Evolutionary conservation across 1,140 invertebrate species (phyloP), one percentile per base, ranked within the genome.

Genomic region (Pseudomyrmex dendroicus): DNA sequence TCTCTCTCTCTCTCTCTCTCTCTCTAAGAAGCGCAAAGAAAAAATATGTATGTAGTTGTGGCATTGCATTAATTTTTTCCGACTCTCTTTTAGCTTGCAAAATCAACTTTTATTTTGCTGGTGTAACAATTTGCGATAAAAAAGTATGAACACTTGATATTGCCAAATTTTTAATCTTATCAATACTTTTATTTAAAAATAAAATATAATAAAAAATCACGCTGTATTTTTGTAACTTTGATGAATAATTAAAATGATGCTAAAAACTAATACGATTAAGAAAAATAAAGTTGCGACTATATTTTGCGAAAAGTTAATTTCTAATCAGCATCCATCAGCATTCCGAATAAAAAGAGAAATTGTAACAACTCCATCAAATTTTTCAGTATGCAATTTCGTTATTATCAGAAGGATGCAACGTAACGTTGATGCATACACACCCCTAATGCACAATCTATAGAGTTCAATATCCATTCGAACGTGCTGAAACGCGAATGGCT

Each of bases 401-500:
- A 35, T 35, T 35, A 35, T 35, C 17, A 67, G 35, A 56, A 13
- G 44, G 54, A 20, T 13, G 13, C 17, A 22, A 63, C 35, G 35
- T 35, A 35, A 67, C 56, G 7, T 67, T 17, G 63, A 44, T 54
- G 17, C 35, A 35, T 35, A 35, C 13, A 44, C 20, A 20, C 7
- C 44, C 10, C 13, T 46, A 44, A 20, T 15, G n/a, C 44, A 66
- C 22, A 67, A 67, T 35, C 48, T 64, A 76, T 46, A 77, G 67
- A 67, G 17, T 10, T 46, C 35, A n/a, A 77, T 46, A 77, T 7
- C 12, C 66, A 67, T 73, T 57, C 48, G 9, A 74, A 67, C 63
- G 2, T 5, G 10, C 9, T 57, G 5, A 77, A 56, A 57, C 22
- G 35, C 44, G 15, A 77, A 54, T n/a, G 4, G 13, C 8, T 15